These are phyloP conservation scores for Deilephila porcellus DNA, from an alignment of 2,888 invertebrate species.

Conservation along the genomic window DNA sequence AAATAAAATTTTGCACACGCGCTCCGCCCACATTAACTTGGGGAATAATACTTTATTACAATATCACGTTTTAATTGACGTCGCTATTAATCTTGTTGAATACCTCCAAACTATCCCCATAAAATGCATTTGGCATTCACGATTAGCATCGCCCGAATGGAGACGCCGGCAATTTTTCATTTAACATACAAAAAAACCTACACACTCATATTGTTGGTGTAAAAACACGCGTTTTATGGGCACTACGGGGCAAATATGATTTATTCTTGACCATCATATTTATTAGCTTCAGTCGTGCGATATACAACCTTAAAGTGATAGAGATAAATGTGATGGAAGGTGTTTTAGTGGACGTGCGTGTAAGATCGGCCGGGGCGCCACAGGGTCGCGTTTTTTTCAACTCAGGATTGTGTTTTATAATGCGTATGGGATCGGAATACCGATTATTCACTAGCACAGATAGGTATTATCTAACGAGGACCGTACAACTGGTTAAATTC, in stretches of 20 bases:
- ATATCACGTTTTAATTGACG: not conserved
- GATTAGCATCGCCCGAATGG: slow-evolving; percentile 56
- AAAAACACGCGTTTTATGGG: slow-evolving; percentile 75
- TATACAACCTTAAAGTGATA: slow-evolving; percentile 45
- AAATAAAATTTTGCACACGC: slow-evolving; percentile 10
- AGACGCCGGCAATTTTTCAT: slow-evolving; percentile 63
- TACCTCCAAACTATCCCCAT: not conserved
- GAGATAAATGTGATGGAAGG: slow-evolving; percentile 41
- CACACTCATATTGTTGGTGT: slow-evolving; percentile 75
- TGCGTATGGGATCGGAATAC: slow-evolving; percentile 72
- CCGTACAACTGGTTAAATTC: slow-evolving; percentile 17
- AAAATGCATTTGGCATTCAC: slow-evolving; percentile 48
- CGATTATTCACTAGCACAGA: slow-evolving; percentile 53
- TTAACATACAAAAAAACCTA: slow-evolving; percentile 54
- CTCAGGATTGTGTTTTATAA: slow-evolving; percentile 75
- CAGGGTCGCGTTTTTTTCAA: slow-evolving; percentile 71
- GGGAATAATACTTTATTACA: slow-evolving; percentile 9
- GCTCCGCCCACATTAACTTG: not conserved
- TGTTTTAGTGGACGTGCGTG: slow-evolving; percentile 37
- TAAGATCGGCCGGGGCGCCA: slow-evolving; percentile 72
- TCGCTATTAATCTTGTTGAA: not conserved
- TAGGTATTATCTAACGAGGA: slow-evolving; percentile 32
- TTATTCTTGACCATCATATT: slow-evolving; percentile 58
- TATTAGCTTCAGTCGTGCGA: slow-evolving; percentile 34
- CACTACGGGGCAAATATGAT: slow-evolving; percentile 76